Conservation (phyloP, 30 jellyfish, hydroid and myxozoan genomes). For the Hydra vulgaris region DNA sequence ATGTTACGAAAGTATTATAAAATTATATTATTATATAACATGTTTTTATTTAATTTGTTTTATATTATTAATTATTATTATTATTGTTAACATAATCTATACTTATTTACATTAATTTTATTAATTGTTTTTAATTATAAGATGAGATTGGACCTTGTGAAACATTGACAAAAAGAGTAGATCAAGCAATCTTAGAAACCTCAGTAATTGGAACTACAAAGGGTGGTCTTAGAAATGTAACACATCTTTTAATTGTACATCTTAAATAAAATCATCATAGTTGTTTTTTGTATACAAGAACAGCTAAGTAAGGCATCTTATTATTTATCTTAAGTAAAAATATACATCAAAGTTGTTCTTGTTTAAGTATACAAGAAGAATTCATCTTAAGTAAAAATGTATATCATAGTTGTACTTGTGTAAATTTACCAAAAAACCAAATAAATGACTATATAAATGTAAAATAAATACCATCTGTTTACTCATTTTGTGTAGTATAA, state of each 20-base stretch:
- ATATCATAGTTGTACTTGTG: no score
- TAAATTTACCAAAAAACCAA: no score
- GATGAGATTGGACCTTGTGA: conserved; percentile 40
- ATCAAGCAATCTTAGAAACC: conserved; percentile 57
- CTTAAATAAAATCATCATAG: neutral
- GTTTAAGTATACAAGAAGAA: no score
- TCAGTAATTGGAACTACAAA: conserved; percentile 83
- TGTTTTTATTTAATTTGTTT: no score
- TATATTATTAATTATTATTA: no score
- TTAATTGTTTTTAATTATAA: neutral
- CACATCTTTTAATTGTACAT: neutral
- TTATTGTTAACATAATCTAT: no score
- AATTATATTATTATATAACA: no score
- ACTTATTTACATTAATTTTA: neutral
- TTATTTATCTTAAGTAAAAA: neutral
- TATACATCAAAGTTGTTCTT: neutral
- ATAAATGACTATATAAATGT: no score
- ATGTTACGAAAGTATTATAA: no score
- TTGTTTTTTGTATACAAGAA: neutral
- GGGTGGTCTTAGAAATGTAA: conserved; percentile 76
- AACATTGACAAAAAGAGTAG: conserved; percentile 83
- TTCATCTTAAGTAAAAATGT: neutral
- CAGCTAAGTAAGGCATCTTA: neutral
- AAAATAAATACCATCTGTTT: no score
- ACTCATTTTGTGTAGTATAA: no score